phyloP scores from a whole-genome alignment of 2,888 invertebrate genomes.

The Catocala sponsa region DNA sequence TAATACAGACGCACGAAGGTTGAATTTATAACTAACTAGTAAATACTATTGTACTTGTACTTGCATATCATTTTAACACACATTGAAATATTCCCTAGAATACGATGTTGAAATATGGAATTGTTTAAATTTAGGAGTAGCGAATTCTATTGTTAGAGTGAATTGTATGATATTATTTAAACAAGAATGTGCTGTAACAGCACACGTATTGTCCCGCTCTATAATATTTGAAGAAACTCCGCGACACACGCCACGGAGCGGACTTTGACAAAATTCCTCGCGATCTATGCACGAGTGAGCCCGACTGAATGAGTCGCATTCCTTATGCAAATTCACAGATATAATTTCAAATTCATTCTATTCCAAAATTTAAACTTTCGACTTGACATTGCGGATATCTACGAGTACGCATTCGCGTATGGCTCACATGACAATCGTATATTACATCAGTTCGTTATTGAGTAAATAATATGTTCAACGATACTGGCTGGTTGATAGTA shows the following conservation, averaged over 20 bases:
- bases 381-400: conserved; percentile 20
- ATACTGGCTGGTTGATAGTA: no score
- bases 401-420: conserved; percentile 19
- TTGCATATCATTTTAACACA: no score
- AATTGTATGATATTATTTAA: background rate
- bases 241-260: conserved; percentile 53
- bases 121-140: no score
- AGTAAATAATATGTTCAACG: no score
- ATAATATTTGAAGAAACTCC: conserved; percentile 51
- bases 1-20: no score
- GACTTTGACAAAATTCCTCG: conserved; percentile 73
- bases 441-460: conserved; percentile 29
- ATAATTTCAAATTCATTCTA: conserved; percentile 60
- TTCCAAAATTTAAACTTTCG: conserved; percentile 41
- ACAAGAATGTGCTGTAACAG: conserved; percentile 17
- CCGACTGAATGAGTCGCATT: conserved; percentile 67
- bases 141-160: background rate
- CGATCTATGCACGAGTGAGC: conserved; percentile 57
- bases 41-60: no score
- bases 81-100: no score
- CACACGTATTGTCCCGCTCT: conserved; percentile 9
- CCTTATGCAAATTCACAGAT: conserved; percentile 67
- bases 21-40: no score
- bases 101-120: no score
- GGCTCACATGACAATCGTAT: conserved; percentile 19